A percentile compares a stretch with the other conserved stretches of the same genome.
phyloP scores from a whole-genome alignment of 2,113 vertebrate genomes.

The Sphyrna mokarran region DNA sequence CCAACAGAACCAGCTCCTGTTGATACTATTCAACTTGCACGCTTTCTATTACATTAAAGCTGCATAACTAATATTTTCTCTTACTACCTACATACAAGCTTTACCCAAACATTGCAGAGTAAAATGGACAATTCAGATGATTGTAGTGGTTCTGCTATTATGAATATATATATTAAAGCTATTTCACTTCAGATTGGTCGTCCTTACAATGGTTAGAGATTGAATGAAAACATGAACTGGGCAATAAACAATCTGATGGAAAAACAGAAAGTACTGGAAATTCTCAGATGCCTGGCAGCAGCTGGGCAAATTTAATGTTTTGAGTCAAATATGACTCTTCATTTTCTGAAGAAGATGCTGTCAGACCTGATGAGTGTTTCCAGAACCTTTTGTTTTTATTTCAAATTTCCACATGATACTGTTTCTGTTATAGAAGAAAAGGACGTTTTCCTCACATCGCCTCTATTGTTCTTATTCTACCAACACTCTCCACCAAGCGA shows the following conservation, averaged over 20 bases:
- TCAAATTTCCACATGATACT: not conserved
- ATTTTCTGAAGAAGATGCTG: not conserved
- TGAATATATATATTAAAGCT: not conserved
- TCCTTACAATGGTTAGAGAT: not conserved
- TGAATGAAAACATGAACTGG: not conserved
- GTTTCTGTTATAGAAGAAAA: not conserved
- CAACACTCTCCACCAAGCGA: not conserved
- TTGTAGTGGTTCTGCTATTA: not conserved
- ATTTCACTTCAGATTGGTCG: not conserved
- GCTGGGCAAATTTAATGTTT: not conserved
- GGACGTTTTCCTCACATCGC: too few species aligned
- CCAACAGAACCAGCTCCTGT: not conserved
- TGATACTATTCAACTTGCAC: not conserved
- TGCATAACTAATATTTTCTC: not conserved
- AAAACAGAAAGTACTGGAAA: not conserved
- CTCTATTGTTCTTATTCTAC: not conserved
- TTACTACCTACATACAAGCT: not conserved
- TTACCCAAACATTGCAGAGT: not conserved
- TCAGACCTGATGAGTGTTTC: not conserved
- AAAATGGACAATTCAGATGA: not conserved
- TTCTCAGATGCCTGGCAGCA: not conserved
- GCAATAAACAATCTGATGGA: not conserved
- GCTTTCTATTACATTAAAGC: not conserved
- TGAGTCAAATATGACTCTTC: not conserved
- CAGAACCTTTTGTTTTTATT: not conserved